Base-by-base conservation (phyloP, 2,888 invertebrate genomes). In the Tuberolachnus salignus region DNA sequence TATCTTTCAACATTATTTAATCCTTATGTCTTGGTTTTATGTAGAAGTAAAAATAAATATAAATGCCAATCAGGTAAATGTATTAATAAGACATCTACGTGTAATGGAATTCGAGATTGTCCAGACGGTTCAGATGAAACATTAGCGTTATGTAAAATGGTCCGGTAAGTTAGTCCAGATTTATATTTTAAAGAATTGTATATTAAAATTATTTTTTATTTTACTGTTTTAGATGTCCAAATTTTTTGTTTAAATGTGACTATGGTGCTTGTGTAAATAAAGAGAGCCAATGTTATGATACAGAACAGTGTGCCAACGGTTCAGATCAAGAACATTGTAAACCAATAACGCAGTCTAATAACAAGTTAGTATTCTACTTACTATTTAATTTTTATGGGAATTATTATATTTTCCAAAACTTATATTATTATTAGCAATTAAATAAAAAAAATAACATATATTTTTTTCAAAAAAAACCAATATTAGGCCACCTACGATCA, bases 91-190 rank as follows among this genome's bases (percentile, higher is more conserved):
- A 46, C 75, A 11, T 9, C 9, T 21, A 67, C 26, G 13, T 75
- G 75, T 57, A 57, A 75, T 67, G 75, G 75, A 46, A 23, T 19
- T 26, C 26, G 26, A 19, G 46, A 75, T 46, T 75, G 75, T 19
- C 26, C n/a, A 9, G 75, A 75, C 21, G 75, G 75, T 26, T 66
- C 75, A 0, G 75, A 75, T 4, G 75, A 75, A 46, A 75, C 66
- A 14, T 26, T n/a, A 6, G 9, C 23, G 23, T 21, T 67, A 3
- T 75, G 75, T 46, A 67, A 67, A 75, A 23, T 0, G 10, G 13
- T 44, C 23, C 13, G 16, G 75, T 75, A 44, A 66, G 44, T 46
- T 8, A 9, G 46, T 57, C 16, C 10, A 13, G 14, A 16, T 19
- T 42, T 11, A 21, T 6, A 49, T 59, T 26, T 16, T 59, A 26